These are phyloP conservation scores for Drosophila funebris DNA, from an alignment of 1,140 invertebrate species.

Conservation along the genomic window DNA sequence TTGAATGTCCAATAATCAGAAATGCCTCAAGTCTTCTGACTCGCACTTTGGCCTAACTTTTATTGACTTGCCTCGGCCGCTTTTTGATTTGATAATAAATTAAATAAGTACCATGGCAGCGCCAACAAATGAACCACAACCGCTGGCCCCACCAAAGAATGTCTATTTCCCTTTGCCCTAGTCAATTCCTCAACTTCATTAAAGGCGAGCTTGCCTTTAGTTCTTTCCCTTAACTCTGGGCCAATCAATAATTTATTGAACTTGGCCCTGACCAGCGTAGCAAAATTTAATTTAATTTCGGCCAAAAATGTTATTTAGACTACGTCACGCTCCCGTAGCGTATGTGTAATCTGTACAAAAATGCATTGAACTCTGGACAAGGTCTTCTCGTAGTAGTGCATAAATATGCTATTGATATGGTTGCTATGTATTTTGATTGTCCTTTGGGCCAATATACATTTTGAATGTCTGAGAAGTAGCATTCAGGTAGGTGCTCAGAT, in stretches of 20 bases:
- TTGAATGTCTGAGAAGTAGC: conserved; percentile 62
- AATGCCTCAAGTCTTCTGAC: conserved; percentile 66
- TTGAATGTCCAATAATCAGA: conserved; percentile 77
- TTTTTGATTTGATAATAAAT: conserved; percentile 76
- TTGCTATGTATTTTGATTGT: conserved; percentile 24
- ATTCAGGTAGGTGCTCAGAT: conserved; percentile 36
- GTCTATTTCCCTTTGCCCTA: neutral
- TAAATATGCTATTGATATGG: conserved; percentile 65
- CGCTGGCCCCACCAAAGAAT: conserved; percentile 34
- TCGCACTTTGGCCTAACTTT: conserved; percentile 59
- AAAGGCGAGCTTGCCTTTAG: conserved; percentile 16
- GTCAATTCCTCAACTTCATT: conserved; percentile 35
- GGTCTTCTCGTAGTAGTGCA: conserved; percentile 23
- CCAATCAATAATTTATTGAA: conserved; percentile 70
- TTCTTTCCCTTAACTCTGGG: neutral
- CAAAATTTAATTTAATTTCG: conserved; percentile 61
- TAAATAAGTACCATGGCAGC: conserved; percentile 61
- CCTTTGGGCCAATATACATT: conserved; percentile 1
- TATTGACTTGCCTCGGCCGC: conserved; percentile 61
- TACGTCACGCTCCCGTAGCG: conserved; percentile 21
- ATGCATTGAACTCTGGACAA: conserved; percentile 62
- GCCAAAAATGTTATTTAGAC: neutral
- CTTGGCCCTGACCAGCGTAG: conserved; percentile 15
- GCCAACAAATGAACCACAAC: conserved; percentile 30
- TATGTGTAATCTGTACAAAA: conserved; percentile 54